Conservation (phyloP, 2,797 vertebrate genomes). For the Pipistrellus pipistrellus region DNA sequence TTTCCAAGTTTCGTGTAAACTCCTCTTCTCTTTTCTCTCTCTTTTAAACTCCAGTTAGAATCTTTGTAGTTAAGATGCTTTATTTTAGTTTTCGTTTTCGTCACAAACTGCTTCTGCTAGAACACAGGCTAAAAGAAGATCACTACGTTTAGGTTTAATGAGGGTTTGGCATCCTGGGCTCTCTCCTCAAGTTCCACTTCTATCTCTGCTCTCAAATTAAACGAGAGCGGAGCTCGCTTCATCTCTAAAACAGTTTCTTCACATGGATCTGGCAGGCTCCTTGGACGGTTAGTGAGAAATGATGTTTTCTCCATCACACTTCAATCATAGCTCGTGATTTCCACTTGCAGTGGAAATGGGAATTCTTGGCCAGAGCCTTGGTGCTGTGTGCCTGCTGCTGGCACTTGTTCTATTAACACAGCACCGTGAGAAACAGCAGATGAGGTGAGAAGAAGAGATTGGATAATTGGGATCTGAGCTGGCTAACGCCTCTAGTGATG, state of each 20-base stretch:
- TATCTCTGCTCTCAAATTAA: not conserved
- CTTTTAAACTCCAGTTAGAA: not conserved
- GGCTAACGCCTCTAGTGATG: conserved; percentile 47
- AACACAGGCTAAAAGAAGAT: not conserved
- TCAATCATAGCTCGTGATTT: not conserved
- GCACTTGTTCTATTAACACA: conserved; percentile 32
- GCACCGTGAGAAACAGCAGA: conserved; percentile 61
- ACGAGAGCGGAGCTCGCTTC: not conserved
- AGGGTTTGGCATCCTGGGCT: not conserved
- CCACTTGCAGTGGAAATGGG: not conserved
- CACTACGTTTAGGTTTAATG: not conserved
- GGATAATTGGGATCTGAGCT: conserved; percentile 20
- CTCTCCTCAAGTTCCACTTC: not conserved
- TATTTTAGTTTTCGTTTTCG: not conserved
- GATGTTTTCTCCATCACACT: not conserved
- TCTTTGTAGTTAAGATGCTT: not conserved
- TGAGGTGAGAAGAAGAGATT: conserved; percentile 49
- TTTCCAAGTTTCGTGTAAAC: not conserved
- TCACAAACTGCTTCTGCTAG: not conserved
- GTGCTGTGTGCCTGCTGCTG: not conserved
- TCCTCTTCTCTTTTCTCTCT: not conserved
- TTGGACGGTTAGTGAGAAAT: not conserved
- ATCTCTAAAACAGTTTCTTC: conserved; percentile 23
- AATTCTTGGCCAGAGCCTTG: not conserved
- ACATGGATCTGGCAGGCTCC: not conserved